Conservation (phyloP, 1,140 invertebrate genomes). For the Cardiocondyla obscurior region DNA sequence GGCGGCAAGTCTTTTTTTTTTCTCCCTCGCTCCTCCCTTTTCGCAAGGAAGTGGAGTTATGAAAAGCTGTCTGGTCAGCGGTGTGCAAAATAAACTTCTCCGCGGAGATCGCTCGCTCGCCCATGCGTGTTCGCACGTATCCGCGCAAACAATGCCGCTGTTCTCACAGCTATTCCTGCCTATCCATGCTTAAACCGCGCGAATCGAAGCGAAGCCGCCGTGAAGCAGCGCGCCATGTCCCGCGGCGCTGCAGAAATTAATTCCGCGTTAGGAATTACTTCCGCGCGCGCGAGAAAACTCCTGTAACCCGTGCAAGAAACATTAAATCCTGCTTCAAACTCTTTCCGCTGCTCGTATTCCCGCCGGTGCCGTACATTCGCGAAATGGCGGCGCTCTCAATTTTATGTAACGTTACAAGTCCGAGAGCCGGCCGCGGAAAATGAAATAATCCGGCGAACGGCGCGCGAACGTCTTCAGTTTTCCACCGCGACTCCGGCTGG, state of each 20-base stretch:
- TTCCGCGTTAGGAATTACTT: slow-evolving; percentile 38
- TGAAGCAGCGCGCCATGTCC: slow-evolving; percentile 23
- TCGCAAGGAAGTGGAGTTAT: neutral
- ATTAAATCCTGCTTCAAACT: slow-evolving; percentile 33
- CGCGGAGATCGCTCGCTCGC: slow-evolving; percentile 5
- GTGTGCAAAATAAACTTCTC: slow-evolving; percentile 17
- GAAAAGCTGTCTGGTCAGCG: neutral
- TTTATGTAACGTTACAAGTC: neutral
- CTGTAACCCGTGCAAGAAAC: slow-evolving; percentile 26
- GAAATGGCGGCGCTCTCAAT: slow-evolving; percentile 12
- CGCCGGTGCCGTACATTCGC: neutral
- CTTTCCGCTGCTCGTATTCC: slow-evolving; percentile 16
- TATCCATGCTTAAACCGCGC: slow-evolving; percentile 40
- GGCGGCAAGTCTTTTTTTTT: neutral
- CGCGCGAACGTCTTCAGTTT: neutral
- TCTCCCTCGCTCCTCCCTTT: neutral
- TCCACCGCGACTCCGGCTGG: neutral
- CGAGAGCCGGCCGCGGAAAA: neutral
- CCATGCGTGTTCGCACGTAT: slow-evolving; percentile 33
- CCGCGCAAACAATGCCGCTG: slow-evolving; percentile 32
- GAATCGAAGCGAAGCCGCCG: slow-evolving; percentile 27
- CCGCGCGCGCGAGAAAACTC: slow-evolving; percentile 27
- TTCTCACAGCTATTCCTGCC: slow-evolving; percentile 39
- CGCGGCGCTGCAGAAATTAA: slow-evolving; percentile 58
- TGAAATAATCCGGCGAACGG: slow-evolving; percentile 12